Evolutionary conservation across 2,797 vertebrate genomes (phyloP).

Genomic region (Ctenochaetus hawaiiensis): DNA sequence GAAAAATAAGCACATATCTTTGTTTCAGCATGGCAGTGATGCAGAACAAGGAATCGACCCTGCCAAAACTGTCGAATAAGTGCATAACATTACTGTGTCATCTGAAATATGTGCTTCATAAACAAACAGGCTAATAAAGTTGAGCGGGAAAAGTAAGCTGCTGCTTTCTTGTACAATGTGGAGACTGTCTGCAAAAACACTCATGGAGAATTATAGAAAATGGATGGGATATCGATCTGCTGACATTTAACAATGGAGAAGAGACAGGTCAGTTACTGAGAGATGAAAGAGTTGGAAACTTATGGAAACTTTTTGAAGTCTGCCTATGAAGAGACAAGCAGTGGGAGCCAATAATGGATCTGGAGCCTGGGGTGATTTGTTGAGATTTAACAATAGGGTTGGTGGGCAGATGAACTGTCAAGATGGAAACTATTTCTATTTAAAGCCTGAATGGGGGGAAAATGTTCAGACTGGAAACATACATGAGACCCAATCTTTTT

Average conservation of each 20-base stretch:
- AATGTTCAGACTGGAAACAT: slow-evolving; percentile 76
- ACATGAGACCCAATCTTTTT: slow-evolving; percentile 73
- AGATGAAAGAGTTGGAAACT: slow-evolving; percentile 68
- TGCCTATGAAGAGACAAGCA: slow-evolving; percentile 55
- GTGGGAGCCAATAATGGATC: slow-evolving; percentile 75
- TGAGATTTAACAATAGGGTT: slow-evolving; percentile 80
- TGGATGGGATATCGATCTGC: slow-evolving; percentile 59
- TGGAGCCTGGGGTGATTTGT: slow-evolving; percentile 69
- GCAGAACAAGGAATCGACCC: slow-evolving; percentile 5
- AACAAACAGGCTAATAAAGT: slow-evolving; percentile 49
- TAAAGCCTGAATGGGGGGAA: slow-evolving; percentile 76
- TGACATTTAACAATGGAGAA: slow-evolving; percentile 67
- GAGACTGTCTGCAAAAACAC: slow-evolving; percentile 62
- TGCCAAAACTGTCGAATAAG: slow-evolving; percentile 25
- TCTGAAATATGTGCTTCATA: slow-evolving; percentile 43
- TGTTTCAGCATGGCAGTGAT: neutral
- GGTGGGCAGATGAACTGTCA: slow-evolving; percentile 79
- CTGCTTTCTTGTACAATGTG: slow-evolving; percentile 50
- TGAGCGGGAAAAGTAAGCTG: slow-evolving; percentile 31
- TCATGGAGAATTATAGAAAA: slow-evolving; percentile 40
- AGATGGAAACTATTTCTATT: slow-evolving; percentile 81
- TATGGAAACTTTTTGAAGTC: slow-evolving; percentile 62
- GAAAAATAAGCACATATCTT: slow-evolving; percentile 6
- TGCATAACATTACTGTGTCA: slow-evolving; percentile 31
- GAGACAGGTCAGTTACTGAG: slow-evolving; percentile 48